Percentiles rank a stretch among this genome's conserved stretches.
Evolutionary conservation across 2,888 invertebrate genomes (phyloP).

Genomic region (Periphyllus acericola): DNA sequence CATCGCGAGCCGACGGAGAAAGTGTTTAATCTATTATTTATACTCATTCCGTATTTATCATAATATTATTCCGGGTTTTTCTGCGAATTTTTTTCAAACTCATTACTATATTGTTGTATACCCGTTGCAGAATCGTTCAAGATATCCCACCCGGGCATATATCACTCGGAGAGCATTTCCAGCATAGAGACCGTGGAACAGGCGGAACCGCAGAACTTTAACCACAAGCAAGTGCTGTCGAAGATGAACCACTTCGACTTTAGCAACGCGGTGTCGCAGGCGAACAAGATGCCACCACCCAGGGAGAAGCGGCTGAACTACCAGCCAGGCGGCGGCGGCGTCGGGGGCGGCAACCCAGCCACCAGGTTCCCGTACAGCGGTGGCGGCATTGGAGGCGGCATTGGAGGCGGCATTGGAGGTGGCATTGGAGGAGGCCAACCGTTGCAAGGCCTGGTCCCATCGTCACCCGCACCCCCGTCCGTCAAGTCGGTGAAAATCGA

Average conservation of each 20-base stretch:
- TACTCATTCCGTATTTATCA: background rate
- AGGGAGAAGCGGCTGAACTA: conserved; percentile 50
- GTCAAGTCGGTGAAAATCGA: conserved; percentile 48
- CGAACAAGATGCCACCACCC: conserved; percentile 13
- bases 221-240: conserved; percentile 54
- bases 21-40: background rate
- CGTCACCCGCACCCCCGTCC: conserved; percentile 5
- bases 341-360: background rate
- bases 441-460: background rate
- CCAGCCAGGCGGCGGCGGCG: background rate
- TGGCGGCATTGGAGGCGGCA: background rate
- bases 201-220: conserved; percentile 50
- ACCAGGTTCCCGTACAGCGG: conserved; percentile 28
- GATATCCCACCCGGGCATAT: background rate
- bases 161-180: conserved; percentile 5
- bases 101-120: background rate
- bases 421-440: background rate
- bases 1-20: background rate
- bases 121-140: conserved; percentile 16
- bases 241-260: conserved; percentile 60
- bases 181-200: conserved; percentile 15
- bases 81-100: background rate
- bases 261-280: conserved; percentile 39
- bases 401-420: background rate
- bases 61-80: background rate